Evolutionary conservation across 30 jellyfish, hydroid and myxozoan species (phyloP).

Genomic region (Aurelia coerulea): DNA sequence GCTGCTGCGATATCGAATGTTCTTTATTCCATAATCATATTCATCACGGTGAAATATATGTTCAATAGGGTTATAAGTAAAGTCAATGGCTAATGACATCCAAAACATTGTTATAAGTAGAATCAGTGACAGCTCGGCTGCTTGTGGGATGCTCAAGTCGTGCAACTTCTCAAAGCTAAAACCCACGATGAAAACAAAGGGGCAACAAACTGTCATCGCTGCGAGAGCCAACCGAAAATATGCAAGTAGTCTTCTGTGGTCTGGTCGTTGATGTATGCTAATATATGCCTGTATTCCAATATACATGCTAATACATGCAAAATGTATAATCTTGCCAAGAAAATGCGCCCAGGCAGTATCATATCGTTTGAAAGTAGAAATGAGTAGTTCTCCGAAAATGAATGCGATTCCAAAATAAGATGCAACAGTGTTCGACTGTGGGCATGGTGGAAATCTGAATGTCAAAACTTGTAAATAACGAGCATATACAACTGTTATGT

Average conservation of each 20-base stretch:
- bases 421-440: slow-evolving; percentile 2
- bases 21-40: background rate
- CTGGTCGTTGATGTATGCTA: slow-evolving; percentile 17
- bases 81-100: slow-evolving; percentile 47
- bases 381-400: slow-evolving; percentile 25
- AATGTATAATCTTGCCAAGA: slow-evolving; percentile 22
- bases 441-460: slow-evolving; percentile 35
- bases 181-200: slow-evolving; percentile 27
- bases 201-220: background rate
- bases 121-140: slow-evolving; percentile 29
- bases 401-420: slow-evolving; percentile 25
- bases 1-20: background rate
- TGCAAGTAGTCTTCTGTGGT: slow-evolving; percentile 18
- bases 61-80: slow-evolving; percentile 1
- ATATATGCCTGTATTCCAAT: slow-evolving; percentile 40
- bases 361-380: slow-evolving; percentile 11
- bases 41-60: background rate
- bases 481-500: slow-evolving; percentile 11
- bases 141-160: slow-evolving; percentile 13
- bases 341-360: slow-evolving; percentile 23
- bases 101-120: slow-evolving; percentile 15
- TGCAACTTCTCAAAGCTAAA: background rate
- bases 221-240: slow-evolving; percentile 25
- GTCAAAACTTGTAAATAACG: slow-evolving; percentile 42
- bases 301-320: slow-evolving; percentile 35